Base-by-base conservation (phyloP, 2,888 invertebrate species). In the Thumatha senex region DNA sequence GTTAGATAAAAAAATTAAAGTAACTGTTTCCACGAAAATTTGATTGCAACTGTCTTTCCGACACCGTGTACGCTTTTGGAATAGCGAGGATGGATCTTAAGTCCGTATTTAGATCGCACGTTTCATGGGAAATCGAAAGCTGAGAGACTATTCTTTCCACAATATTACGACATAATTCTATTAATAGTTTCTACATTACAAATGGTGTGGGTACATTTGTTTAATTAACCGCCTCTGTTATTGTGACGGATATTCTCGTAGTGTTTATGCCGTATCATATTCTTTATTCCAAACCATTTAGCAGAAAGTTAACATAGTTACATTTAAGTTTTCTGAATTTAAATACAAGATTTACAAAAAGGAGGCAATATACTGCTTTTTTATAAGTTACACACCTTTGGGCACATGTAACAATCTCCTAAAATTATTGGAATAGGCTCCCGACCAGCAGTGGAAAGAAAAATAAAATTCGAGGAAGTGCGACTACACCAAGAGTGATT, bases 31-130 rank as follows among this genome's bases (percentile, higher is more conserved):
- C 11, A 44, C 39, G 43, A 39, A 47, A 47, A 43, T 9, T 33
- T 39, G 44, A 52, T 56, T 39, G 35, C 48, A 51, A 39, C 38
- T 35, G 29, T 33, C 33, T 15, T 49, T 48, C 48, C 51, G 51
- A 15, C 11, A 29, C 40, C 40, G 51, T 48, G 30, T 43, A 46
- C 11, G 51, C 51, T 53, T 66, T 60, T 56, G 51, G 54, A 54
- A 45, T 51, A 0, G 41, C 49, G 54, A 67, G 53, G 64, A 63
- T 58, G 40, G 58, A 65, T 58, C 33, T 41, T 54, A 48, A 39
- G 9, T 40, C 43, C 61, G 40, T 38, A 53, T 63, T 51, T 49
- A 58, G 54, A 56, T 56, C 44, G 59, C 42, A 51, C 54, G 47
- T 54, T 55, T 51, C 40, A 58, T 51, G 54, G 43, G 40, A 46